phyloP scores from a whole-genome alignment of 2,113 vertebrate genomes.

The Genyomyrus donnyi region DNA sequence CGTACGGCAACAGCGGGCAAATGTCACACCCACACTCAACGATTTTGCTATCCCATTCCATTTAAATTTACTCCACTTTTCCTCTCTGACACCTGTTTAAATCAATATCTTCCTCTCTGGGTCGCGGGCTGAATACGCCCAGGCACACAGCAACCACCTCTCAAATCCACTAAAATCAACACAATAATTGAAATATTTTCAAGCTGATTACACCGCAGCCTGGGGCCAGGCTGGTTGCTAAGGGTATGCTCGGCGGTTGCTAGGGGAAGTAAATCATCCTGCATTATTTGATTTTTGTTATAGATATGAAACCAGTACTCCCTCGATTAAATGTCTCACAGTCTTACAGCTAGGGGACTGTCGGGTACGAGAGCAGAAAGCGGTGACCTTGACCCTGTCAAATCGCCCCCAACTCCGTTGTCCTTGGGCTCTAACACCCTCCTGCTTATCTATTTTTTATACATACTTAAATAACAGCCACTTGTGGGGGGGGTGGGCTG shows the following conservation, averaged over 20 bases:
- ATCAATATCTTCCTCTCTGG: conserved; percentile 99
- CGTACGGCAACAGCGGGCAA: conserved; percentile 84
- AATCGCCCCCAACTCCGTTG: conserved; percentile 95
- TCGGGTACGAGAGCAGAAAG: conserved; percentile 85
- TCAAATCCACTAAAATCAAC: conserved; percentile 99
- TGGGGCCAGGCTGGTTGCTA: conserved; percentile 97
- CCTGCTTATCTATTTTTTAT: conserved; percentile 72
- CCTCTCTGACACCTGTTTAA: conserved; percentile 99
- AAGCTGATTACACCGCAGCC: conserved; percentile 99
- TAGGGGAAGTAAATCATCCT: conserved; percentile 99
- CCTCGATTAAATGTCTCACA: conserved; percentile 99
- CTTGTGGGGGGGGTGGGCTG: neutral
- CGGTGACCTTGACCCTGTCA: conserved; percentile 91
- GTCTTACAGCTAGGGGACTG: conserved; percentile 97
- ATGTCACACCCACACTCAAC: conserved; percentile 86
- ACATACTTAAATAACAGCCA: conserved; percentile 78
- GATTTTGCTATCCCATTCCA: conserved; percentile 86
- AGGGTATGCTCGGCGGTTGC: conserved; percentile 98
- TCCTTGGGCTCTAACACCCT: conserved; percentile 70
- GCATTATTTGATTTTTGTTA: conserved; percentile 99
- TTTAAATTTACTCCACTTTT: conserved; percentile 99
- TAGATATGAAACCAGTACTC: conserved; percentile 99
- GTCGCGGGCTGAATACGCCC: conserved; percentile 94
- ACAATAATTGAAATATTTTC: conserved; percentile 99
- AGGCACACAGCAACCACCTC: conserved; percentile 90